Evolutionary conservation across 2,888 invertebrate genomes (phyloP).

Genomic region (Cremastinae sp.): DNA sequence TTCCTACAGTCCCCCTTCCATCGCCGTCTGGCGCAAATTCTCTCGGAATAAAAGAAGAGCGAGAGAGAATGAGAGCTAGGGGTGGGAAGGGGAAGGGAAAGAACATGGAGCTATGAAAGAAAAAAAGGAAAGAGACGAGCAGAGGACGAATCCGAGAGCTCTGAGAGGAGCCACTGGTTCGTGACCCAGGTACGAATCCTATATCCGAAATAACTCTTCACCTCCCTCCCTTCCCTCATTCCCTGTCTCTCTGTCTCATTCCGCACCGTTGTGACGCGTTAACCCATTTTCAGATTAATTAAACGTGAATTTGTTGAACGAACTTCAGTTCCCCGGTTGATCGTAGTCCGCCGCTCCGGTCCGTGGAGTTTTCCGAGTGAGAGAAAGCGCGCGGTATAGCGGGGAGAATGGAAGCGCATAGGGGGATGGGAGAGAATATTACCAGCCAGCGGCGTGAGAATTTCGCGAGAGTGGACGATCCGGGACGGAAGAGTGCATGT

Average conservation of each 20-base stretch:
- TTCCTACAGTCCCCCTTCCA: neutral
- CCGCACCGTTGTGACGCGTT: slow-evolving; percentile 56
- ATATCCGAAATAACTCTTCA: neutral
- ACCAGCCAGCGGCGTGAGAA: neutral
- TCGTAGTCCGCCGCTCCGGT: slow-evolving; percentile 53
- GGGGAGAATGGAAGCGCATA: too few relatives aligned
- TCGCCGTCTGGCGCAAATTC: slow-evolving; percentile 36
- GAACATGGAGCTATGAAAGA: neutral
- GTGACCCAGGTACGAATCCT: slow-evolving; percentile 15
- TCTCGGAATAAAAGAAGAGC: slow-evolving; percentile 7
- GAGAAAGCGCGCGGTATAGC: too few relatives aligned
- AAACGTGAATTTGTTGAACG: slow-evolving; percentile 70
- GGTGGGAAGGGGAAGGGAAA: neutral
- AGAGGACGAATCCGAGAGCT: slow-evolving; percentile 17
- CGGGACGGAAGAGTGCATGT: slow-evolving; percentile 26
- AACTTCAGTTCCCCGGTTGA: slow-evolving; percentile 56
- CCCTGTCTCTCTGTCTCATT: slow-evolving; percentile 1
- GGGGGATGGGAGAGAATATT: neutral
- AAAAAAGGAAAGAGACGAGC: too few relatives aligned
- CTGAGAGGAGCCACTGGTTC: slow-evolving; percentile 34
- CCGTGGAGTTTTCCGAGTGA: slow-evolving; percentile 32
- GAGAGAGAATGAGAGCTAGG: neutral
- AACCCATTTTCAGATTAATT: slow-evolving; percentile 72
- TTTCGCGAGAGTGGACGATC: slow-evolving; percentile 18
- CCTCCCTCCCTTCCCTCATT: too few relatives aligned